Conservation (phyloP, 2,113 vertebrate genomes). For the Burhinus oedicnemus region DNA sequence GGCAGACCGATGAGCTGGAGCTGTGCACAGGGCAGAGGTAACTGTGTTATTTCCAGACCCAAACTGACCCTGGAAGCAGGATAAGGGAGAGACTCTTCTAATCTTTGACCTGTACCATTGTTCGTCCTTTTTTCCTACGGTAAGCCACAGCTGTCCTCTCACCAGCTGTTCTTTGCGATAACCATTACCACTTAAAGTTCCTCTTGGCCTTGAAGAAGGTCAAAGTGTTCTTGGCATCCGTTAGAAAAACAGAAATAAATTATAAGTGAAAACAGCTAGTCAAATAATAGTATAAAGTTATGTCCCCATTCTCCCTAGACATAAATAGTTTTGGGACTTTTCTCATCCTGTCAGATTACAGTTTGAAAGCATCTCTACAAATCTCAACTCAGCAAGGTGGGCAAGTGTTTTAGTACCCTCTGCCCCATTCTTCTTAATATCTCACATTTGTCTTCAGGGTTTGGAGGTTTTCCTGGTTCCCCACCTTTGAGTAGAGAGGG, state of each 20-base stretch:
- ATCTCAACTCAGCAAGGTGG: background rate
- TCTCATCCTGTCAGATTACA: background rate
- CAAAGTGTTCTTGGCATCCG: background rate
- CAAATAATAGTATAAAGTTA: background rate
- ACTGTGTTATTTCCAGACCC: background rate
- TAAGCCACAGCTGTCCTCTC: background rate
- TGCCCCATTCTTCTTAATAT: background rate
- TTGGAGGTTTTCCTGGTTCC: background rate
- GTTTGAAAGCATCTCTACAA: background rate
- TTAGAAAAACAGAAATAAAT: background rate
- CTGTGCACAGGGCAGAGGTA: background rate
- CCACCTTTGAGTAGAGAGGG: background rate
- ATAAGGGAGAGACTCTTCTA: background rate
- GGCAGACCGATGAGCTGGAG: background rate
- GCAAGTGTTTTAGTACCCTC: background rate
- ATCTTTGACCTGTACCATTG: slow-evolving; percentile 26
- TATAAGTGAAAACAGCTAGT: background rate
- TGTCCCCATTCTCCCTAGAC: background rate
- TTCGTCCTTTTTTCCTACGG: background rate
- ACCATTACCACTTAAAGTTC: background rate
- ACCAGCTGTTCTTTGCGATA: background rate
- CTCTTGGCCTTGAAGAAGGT: background rate
- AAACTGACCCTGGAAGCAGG: background rate
- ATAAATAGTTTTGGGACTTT: background rate
- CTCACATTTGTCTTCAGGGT: background rate